Evolutionary conservation across 2,797 vertebrate genomes (phyloP), one percentile per base, ranked within the genome.

Genomic region (Potorous gilbertii): DNA sequence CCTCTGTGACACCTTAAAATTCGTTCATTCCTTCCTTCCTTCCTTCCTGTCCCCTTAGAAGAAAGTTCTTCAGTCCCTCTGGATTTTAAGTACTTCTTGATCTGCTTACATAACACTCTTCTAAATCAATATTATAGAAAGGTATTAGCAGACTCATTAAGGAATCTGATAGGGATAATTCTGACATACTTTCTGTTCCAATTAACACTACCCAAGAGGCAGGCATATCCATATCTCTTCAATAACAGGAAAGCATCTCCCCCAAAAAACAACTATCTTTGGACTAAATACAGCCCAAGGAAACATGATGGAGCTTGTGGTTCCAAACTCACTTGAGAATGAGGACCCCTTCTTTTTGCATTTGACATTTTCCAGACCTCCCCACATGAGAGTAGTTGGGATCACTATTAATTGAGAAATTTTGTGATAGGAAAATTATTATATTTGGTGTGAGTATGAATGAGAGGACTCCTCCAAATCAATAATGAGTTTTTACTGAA

Each of bases 101-200:
- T 31, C 16, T 0, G 0, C 54, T 52, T 87, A 87, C 27, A 50
- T 50, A 5, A 54, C 55, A 34, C 46, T 89, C 66, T 28, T 57
- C 91, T 29, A 90, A 90, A 91, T 14, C 31, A 92, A 81, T 55
- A 40, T 31, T 54, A 18, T 0, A 0, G 91, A 87, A 55, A 56
- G 50, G 21, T 14, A 50, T 52, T 40, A 55, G 54, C 29, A 52
- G 94, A 18, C 92, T 91, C 54, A 74, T 96, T 96, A 94, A 90
- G 95, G 95, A 96, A 94, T 59, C 91, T 27, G 40, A 12, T 54
- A 92, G 56, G 57, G 92, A 5, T 46, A 29, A 31, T 34, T 0
- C 0, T 13, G 52, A 66, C 27, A 50, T 11, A 5, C 31, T 62
- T 92, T 52, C 89, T n/a, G 56, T 92, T 92, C 66, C 66, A 90